Base-by-base conservation (phyloP, 2,888 invertebrate species). In the Watsonalla binaria region DNA sequence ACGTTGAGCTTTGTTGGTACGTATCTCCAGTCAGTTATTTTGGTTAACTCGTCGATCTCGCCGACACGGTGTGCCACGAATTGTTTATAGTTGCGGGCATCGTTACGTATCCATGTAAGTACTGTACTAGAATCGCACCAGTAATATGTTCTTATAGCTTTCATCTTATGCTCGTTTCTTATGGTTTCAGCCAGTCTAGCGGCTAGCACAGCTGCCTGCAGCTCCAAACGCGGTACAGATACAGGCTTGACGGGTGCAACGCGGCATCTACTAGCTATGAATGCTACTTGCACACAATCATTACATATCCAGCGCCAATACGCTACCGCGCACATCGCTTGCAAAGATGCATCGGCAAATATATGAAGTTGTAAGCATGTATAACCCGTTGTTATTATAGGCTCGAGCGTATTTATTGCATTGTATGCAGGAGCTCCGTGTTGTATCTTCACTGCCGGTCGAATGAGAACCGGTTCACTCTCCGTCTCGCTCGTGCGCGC, bases 181-280 rank as follows among this genome's bases (percentile, higher is more conserved):
- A 63, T 54, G 6, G 57, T 57, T 11, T 54, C 46, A 6, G 55
- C 58, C 35, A 64, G 39, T n/a, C 60, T 46, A 2, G 57, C 54
- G 0, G 56, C 63, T 14, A 64, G 9, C 13, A 64, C 7, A 7
- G 61, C 61, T 7, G 58, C 61, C 46, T 64, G 60, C n/a, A 64
- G 47, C 45, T 61, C 63, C 8, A 51, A 9, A 14, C 59, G 9
- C 0, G 60, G 63, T 15, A 60, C 51, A 7, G 63, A 51, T 4
- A 47, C 5, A 2, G 51, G 15, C 45, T 55, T 57, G 0, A 63
- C 14, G 9, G 60, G 62, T 6, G 51, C 45, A n/a, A 62, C 60
- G 9, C 55, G 7, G 11, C 60, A 48, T 54, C 55, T 58, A 42
- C 55, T 56, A 2, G 54, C 50, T 7, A 56, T 39, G 39, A 58